Evolutionary conservation across 2,113 vertebrate genomes (phyloP).

Genomic region (Daboia siamensis): DNA sequence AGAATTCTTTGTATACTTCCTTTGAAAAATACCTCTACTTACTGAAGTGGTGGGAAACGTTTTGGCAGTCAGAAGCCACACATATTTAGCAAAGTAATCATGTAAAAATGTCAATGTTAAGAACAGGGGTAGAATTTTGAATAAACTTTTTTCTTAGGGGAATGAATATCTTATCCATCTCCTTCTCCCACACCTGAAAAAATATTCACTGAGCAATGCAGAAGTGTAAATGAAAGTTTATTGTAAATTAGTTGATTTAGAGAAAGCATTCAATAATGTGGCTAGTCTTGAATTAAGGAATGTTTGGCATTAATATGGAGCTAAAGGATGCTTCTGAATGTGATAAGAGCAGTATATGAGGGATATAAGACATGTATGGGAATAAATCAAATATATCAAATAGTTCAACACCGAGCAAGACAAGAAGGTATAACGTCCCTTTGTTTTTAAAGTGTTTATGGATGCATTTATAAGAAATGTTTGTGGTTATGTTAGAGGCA

Average conservation of each 20-base stretch:
- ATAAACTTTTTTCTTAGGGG: background rate
- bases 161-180: background rate
- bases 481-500: background rate
- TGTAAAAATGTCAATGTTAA: background rate
- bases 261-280: background rate
- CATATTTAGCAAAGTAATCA: background rate
- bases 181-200: background rate
- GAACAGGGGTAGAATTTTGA: background rate
- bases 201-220: background rate
- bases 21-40: background rate
- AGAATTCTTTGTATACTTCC: background rate
- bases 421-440: background rate
- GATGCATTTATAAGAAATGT: background rate
- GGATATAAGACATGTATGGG: background rate
- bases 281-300: background rate
- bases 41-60: background rate
- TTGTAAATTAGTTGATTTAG: background rate
- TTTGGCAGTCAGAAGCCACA: background rate
- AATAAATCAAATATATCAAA: background rate
- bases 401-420: background rate
- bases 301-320: background rate
- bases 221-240: background rate
- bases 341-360: background rate
- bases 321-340: background rate
- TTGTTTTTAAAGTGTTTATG: background rate